phyloP scores from a whole-genome alignment of 2,797 vertebrate genomes.

The Selene dorsalis region DNA sequence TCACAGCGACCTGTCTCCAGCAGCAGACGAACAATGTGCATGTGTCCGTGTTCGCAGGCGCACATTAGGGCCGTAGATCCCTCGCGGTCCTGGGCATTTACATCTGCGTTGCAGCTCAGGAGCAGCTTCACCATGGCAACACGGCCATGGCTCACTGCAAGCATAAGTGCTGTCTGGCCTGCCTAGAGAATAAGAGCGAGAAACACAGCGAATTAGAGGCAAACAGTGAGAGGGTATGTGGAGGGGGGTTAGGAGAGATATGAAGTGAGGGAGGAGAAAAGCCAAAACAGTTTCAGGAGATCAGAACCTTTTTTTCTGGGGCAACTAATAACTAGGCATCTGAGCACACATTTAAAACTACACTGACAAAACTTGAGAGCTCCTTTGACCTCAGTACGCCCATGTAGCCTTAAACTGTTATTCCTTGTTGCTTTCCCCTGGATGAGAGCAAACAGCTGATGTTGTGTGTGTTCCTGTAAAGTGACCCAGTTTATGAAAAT shows the following conservation, averaged over 20 bases:
- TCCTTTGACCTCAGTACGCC: conserved; percentile 2
- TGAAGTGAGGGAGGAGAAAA: not conserved
- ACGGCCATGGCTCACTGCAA: conserved; percentile 93
- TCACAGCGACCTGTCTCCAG: conserved; percentile 89
- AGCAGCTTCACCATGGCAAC: conserved; percentile 94
- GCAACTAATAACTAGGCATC: too few species aligned
- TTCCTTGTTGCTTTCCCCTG: conserved; percentile 5
- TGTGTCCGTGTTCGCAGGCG: conserved; percentile 90
- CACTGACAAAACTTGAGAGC: not conserved
- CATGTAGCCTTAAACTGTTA: not conserved
- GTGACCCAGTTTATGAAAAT: conserved; percentile 38
- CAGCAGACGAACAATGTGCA: conserved; percentile 88
- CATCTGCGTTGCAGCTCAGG: conserved; percentile 87
- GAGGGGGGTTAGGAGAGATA: not conserved
- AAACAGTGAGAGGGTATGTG: conserved; percentile 24
- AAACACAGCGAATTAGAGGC: conserved; percentile 40
- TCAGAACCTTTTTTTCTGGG: too few species aligned
- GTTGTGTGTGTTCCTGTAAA: conserved; percentile 24
- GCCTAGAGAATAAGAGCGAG: conserved; percentile 73
- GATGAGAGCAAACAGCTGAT: conserved; percentile 16
- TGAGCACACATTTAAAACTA: not conserved
- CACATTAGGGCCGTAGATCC: conserved; percentile 94
- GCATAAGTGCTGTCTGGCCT: conserved; percentile 95
- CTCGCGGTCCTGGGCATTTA: conserved; percentile 91
- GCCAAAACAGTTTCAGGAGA: too few species aligned